These are phyloP conservation scores for Spisula subtruncata DNA, from an alignment of 2,888 invertebrate species.

Conservation along the genomic window DNA sequence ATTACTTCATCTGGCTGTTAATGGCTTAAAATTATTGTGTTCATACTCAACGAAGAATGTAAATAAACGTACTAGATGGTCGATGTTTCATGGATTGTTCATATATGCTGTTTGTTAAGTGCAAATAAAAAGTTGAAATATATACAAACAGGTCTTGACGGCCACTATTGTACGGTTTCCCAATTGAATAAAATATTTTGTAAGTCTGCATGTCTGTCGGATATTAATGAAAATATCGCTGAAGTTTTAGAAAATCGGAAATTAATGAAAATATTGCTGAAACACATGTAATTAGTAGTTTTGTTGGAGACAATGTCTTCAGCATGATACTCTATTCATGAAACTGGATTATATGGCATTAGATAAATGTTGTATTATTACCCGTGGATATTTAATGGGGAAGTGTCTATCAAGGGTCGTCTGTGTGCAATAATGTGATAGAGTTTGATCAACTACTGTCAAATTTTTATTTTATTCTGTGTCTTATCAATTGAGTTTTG, in stretches of 20 bases:
- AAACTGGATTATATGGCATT: no score
- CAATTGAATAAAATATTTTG: neutral
- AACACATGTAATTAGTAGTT: neutral
- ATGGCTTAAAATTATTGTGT: conserved; percentile 1
- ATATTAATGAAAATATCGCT: conserved; percentile 3
- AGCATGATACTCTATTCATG: no score
- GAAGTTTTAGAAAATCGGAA: neutral
- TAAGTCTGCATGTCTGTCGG: neutral
- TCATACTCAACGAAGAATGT: neutral
- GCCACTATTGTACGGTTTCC: neutral
- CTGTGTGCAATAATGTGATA: neutral
- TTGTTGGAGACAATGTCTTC: neutral
- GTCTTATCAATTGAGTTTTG: neutral
- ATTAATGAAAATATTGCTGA: conserved; percentile 8
- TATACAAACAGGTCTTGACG: neutral
- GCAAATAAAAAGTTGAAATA: conserved; percentile 2
- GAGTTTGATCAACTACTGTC: neutral
- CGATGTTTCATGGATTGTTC: neutral
- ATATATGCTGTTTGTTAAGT: conserved; percentile 3
- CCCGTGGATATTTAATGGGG: no score
- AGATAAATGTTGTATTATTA: no score
- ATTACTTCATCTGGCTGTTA: neutral
- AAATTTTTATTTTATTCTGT: neutral
- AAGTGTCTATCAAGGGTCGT: no score
- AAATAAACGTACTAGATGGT: neutral